Evolutionary conservation across 2,888 invertebrate species (phyloP).

Genomic region (Phania funesta): DNA sequence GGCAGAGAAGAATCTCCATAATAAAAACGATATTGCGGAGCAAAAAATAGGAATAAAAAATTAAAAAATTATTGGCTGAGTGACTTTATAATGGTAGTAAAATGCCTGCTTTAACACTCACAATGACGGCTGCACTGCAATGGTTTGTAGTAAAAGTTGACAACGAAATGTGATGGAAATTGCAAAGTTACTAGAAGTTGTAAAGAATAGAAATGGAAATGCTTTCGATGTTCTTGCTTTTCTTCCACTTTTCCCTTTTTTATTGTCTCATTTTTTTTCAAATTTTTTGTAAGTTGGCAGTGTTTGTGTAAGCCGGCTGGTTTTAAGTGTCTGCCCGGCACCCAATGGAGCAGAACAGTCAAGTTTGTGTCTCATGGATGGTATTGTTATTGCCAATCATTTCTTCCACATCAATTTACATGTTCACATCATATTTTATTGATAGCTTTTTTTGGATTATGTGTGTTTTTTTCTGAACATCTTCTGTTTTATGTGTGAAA

Average conservation of each 20-base stretch:
- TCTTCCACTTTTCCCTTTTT: not conserved
- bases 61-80: slow-evolving; percentile 35
- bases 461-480: slow-evolving; percentile 18
- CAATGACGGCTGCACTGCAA: slow-evolving; percentile 10
- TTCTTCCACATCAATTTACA: slow-evolving; percentile 23
- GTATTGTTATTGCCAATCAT: slow-evolving; percentile 63
- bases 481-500: slow-evolving; percentile 11
- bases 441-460: not conserved
- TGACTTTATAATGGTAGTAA: slow-evolving; percentile 52
- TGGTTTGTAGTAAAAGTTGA: slow-evolving; percentile 44
- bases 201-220: slow-evolving; percentile 32
- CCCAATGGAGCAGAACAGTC: slow-evolving; percentile 65
- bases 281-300: slow-evolving; percentile 2
- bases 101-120: slow-evolving; percentile 53
- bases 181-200: slow-evolving; percentile 15
- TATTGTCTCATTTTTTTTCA: not conserved
- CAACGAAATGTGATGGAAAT: slow-evolving; percentile 18
- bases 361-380: slow-evolving; percentile 67
- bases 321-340: slow-evolving; percentile 62
- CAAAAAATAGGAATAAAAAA: not conserved
- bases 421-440: slow-evolving; percentile 62
- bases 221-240: slow-evolving; percentile 9
- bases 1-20: slow-evolving; percentile 36
- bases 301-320: slow-evolving; percentile 34
- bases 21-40: slow-evolving; percentile 24